phyloP scores from a whole-genome alignment of 2,888 invertebrate species.

The Nasonovia ribisnigri region DNA sequence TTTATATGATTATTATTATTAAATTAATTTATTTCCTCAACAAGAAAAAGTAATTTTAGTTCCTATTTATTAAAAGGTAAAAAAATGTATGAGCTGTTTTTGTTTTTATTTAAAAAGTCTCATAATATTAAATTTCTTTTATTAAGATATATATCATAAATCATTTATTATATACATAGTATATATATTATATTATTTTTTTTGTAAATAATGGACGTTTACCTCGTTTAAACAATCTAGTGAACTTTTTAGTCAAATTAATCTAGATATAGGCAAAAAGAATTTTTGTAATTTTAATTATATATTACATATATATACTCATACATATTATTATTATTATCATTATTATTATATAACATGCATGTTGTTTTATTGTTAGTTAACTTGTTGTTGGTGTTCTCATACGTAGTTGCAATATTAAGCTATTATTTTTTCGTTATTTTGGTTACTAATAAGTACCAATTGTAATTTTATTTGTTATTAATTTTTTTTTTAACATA shows the following conservation, averaged over 20 bases:
- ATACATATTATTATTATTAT: conserved; percentile 49
- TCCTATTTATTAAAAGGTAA: conserved; percentile 63
- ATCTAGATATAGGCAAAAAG: conserved; percentile 37
- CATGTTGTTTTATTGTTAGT: conserved; percentile 53
- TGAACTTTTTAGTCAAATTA: conserved; percentile 64
- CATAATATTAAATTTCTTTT: conserved; percentile 53
- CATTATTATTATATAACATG: conserved; percentile 48
- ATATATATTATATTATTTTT: conserved; percentile 43
- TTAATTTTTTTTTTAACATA: conserved; percentile 17
- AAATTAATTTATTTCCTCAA: conserved; percentile 62
- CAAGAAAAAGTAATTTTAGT: conserved; percentile 65
- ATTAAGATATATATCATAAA: conserved; percentile 10
- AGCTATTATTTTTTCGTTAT: conserved; percentile 44
- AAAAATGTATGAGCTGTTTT: conserved; percentile 59
- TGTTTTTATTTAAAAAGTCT: conserved; percentile 53
- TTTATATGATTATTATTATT: conserved; percentile 28
- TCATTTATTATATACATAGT: not conserved
- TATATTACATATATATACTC: conserved; percentile 29
- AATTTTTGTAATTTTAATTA: conserved; percentile 27
- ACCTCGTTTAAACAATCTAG: conserved; percentile 65
- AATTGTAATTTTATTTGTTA: conserved; percentile 40
- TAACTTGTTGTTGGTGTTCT: conserved; percentile 51
- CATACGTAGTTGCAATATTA: conserved; percentile 52
- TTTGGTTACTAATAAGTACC: conserved; percentile 45
- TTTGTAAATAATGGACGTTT: conserved; percentile 49